Evolutionary conservation across 2,888 invertebrate species (phyloP).

Genomic region (Plagodis pulveraria): DNA sequence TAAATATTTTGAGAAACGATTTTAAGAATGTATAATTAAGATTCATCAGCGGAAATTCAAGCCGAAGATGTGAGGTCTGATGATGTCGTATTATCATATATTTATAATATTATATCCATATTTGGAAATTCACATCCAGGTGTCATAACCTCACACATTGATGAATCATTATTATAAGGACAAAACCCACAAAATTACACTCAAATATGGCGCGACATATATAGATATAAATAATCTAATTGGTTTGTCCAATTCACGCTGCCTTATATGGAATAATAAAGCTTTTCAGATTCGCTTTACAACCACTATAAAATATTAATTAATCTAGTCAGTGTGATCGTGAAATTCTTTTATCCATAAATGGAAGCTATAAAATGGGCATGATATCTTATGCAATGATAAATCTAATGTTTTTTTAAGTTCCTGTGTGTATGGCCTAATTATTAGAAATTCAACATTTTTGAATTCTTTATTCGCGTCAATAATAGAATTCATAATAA

Average conservation of each 20-base stretch:
- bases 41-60: too few relatives aligned
- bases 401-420: neutral
- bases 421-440: neutral
- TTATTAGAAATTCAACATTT: too few relatives aligned
- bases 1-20: too few relatives aligned
- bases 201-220: constrained; percentile 3
- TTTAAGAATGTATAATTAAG: too few relatives aligned
- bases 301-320: constrained; percentile 21
- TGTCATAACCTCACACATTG: constrained; percentile 8
- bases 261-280: constrained; percentile 26
- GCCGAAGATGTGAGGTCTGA: too few relatives aligned
- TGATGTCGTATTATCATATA: too few relatives aligned
- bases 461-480: too few relatives aligned
- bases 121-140: constrained; percentile 5
- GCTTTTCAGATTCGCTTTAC: constrained; percentile 26
- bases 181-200: neutral
- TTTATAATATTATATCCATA: neutral
- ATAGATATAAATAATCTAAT: constrained; percentile 21
- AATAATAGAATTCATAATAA: too few relatives aligned
- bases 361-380: constrained; percentile 19
- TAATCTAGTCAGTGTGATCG: constrained; percentile 14
- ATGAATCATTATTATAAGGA: constrained; percentile 9
- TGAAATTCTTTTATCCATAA: constrained; percentile 24
- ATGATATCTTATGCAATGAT: constrained; percentile 3
- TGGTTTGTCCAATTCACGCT: constrained; percentile 24